Evolutionary conservation across 2,113 vertebrate genomes (phyloP), one percentile per base, ranked within the genome.

Genomic region (Columba livia): DNA sequence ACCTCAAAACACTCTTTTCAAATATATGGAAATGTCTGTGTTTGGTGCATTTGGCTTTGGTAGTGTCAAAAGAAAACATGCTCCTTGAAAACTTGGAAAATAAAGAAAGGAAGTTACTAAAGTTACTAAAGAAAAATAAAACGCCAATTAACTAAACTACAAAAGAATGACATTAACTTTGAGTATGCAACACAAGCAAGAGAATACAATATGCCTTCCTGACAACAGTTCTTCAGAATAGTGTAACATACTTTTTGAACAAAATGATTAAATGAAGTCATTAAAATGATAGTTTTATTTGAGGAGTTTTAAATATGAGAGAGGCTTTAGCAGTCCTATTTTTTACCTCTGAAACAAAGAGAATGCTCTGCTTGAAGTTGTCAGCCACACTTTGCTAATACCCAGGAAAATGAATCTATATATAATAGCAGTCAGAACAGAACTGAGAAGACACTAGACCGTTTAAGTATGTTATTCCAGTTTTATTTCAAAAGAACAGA

Each of bases 401-500:
- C 25, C 34, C 51, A 84, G 40, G 60, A 69, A 95, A 71, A 91
- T 1, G 0, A 88, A 40, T 9, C 47, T 51, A n/a, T 16, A 19
- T 1, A 47, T 47, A 47, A 47, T 18, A 82, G 34, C 29, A 85
- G 42, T n/a, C 51, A 89, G 50, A 75, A 79, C 11, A 95, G 40
- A 92, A 93, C 83, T 11, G 11, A 91, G 48, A 91, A 72, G 34
- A 44, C 53, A 56, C 19, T 42, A 77, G 40, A 88, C 11, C 50
- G 86, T 89, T 73, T 78, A 80, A 80, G 72, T 51, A 83, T 12
- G 15, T 54, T 90, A 83, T 81, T 96, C 96, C 96, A 97, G 92
- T 94, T 96, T 96, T 95, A 97, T 93, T 97, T 94, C 65, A 86
- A 86, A 96, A 89, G 31, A 95, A 75, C 0, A 0, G 38, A 70